Evolutionary conservation across 1,140 invertebrate genomes (phyloP).

Genomic region (Coenobita brevimanus): DNA sequence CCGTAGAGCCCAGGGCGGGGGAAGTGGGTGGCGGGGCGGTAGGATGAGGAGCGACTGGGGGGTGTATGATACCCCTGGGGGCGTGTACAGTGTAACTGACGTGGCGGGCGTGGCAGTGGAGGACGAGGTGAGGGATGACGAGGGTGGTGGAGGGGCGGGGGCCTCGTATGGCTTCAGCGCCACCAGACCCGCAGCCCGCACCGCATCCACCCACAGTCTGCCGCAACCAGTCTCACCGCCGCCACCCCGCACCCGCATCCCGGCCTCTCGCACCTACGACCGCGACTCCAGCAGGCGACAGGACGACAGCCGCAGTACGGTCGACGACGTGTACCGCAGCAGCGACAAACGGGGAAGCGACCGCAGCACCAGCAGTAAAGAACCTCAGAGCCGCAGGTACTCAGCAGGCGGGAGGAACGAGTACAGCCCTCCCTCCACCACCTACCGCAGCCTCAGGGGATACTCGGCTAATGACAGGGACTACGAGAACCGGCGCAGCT

Average conservation of each 20-base stretch:
- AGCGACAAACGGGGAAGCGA: conserved; percentile 25
- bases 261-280: conserved; percentile 3
- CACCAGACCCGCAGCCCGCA: neutral
- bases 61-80: conserved; percentile 35
- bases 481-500: conserved; percentile 15
- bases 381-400: neutral
- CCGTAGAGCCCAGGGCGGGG: neutral
- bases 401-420: neutral
- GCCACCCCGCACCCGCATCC: neutral
- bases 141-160: neutral
- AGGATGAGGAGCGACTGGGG: conserved; percentile 50
- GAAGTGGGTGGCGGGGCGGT: neutral
- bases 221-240: neutral
- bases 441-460: conserved; percentile 14
- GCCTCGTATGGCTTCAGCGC: conserved; percentile 18
- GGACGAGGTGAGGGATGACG: conserved; percentile 4
- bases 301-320: neutral
- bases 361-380: neutral
- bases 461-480: neutral
- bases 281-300: conserved; percentile 33
- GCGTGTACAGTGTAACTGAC: conserved; percentile 42
- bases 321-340: conserved; percentile 7
- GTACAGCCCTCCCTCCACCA: conserved; percentile 1
- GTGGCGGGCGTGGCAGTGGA: conserved; percentile 34
- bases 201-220: neutral